phyloP scores from a whole-genome alignment of 2,797 vertebrate genomes.

The Geotrypetes seraphini region DNA sequence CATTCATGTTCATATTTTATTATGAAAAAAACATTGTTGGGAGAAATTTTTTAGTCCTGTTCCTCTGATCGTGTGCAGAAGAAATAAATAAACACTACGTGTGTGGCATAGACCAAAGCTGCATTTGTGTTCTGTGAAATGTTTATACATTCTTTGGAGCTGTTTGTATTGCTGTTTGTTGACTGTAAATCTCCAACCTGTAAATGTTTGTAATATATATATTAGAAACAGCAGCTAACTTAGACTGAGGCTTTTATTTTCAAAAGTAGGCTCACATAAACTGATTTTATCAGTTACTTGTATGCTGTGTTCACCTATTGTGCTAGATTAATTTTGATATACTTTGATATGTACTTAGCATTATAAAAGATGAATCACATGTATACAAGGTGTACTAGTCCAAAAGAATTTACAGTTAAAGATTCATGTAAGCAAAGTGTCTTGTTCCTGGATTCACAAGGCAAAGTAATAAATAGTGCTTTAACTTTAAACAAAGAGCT shows the following conservation, averaged over 20 bases:
- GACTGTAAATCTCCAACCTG: constrained; percentile 37
- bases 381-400: no score
- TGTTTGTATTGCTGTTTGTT: constrained; percentile 39
- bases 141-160: constrained; percentile 33
- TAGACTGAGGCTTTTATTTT: constrained; percentile 9
- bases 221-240: constrained; percentile 9
- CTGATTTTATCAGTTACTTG: no score
- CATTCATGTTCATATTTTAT: constrained; percentile 25
- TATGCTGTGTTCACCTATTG: no score
- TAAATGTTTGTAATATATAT: constrained; percentile 41
- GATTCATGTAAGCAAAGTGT: no score
- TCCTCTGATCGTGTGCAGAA: constrained; percentile 27
- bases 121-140: constrained; percentile 25
- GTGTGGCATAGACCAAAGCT: constrained; percentile 24
- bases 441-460: no score
- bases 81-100: constrained; percentile 41
- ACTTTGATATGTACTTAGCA: no score
- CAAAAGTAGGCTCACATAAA: constrained; percentile 14
- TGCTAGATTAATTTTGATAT: no score
- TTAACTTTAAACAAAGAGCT: no score
- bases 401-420: no score
- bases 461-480: no score
- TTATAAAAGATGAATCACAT: no score
- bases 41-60: constrained; percentile 28
- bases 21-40: constrained; percentile 34